Evolutionary conservation across 2,113 vertebrate species (phyloP), one percentile per base, ranked within the genome.

Genomic region (Haplochromis burtoni): DNA sequence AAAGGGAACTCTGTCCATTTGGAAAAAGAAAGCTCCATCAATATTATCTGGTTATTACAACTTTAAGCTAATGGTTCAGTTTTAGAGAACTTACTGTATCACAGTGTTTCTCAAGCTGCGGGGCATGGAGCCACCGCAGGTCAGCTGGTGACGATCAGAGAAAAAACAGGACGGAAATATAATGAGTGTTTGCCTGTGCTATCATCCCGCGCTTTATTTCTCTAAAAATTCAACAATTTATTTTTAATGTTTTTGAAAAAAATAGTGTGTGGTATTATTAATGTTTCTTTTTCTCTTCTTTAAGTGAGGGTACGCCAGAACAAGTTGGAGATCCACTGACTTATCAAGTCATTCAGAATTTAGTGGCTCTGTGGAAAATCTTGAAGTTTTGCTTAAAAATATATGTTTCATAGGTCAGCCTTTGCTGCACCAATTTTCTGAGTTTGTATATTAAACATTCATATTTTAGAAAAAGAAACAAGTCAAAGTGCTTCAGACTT

Each of bases 191-290:
- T 71, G 10, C 33, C 10, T 35, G 10, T 11, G 61, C 4, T 0
- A 2, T n/a, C 31, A 35, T 63, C 16, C 59, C 2, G 0, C 19
- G 16, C 31, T 7, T 63, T 3, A 63, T 11, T 35, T 35, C 59
- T 63, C 17, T 35, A n/a, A 63, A 35, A 35, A 7, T 35, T 7
- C 17, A 7, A 3, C 21, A 26, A 7, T 63, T 63, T 63, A 3
- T 63, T 66, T 33, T 66, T n/a, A 12, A 66, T 35, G 17, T 12
- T 66, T 66, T 12, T 19, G 6, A 12, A 66, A 66, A 63, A n/a
- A n/a, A 5, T 2, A 38, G 8, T 0, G 33, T 16, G 7, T 2
- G 10, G 3, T 21, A 21, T 68, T 21, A 38, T 68, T 68, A 38
- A 66, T 13, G 21, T 26, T 73, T 73, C 9, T 16, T 16, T 42